Evolutionary conservation across 2,888 invertebrate species (phyloP).

Genomic region (Campopleginae sp.): DNA sequence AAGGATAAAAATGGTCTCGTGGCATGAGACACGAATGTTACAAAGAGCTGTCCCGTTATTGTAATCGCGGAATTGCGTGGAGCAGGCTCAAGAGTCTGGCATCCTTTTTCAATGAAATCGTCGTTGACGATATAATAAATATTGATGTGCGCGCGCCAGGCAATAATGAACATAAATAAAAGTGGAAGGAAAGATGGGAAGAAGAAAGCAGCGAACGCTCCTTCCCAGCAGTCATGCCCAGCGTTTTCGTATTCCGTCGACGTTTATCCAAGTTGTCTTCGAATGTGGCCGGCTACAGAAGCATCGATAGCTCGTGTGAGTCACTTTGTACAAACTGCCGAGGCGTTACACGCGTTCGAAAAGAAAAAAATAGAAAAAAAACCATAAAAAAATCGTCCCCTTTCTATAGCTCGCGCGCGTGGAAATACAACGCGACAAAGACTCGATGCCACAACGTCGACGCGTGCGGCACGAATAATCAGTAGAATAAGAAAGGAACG

Average conservation of each 20-base stretch:
- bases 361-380: conserved; percentile 45
- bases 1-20: conserved; percentile 25
- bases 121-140: conserved; percentile 10
- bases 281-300: conserved; percentile 52
- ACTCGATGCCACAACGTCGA: conserved; percentile 53
- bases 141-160: neutral
- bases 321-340: conserved; percentile 61
- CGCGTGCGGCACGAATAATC: conserved; percentile 62
- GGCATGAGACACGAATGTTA: conserved; percentile 37
- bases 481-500: conserved; percentile 61
- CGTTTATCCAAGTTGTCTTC: conserved; percentile 51
- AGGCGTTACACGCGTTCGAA: conserved; percentile 60
- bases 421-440: conserved; percentile 37
- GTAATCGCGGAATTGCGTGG: conserved; percentile 42
- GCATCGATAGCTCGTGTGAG: conserved; percentile 51
- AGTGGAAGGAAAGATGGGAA: conserved; percentile 43
- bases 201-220: conserved; percentile 35
- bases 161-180: conserved; percentile 7
- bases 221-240: conserved; percentile 10
- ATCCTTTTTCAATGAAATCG: conserved; percentile 64
- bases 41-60: conserved; percentile 59
- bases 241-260: conserved; percentile 65
- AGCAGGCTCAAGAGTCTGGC: conserved; percentile 29
- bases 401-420: conserved; percentile 67
- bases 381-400: conserved; percentile 50